phyloP scores from a whole-genome alignment of 2,797 vertebrate species.

The Tragopan temminckii region DNA sequence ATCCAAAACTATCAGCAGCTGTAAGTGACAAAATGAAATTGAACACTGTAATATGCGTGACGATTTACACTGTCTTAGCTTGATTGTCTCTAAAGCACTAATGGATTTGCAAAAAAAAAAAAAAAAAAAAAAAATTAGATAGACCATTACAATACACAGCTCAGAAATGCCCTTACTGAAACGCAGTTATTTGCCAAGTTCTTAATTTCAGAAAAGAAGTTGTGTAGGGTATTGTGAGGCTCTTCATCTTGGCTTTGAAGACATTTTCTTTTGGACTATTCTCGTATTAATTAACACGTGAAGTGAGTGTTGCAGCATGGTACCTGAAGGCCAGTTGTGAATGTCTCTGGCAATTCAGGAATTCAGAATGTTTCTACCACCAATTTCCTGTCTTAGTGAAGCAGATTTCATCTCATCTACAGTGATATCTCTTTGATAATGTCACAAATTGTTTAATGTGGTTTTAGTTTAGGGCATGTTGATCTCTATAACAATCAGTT shows the following conservation, averaged over 20 bases:
- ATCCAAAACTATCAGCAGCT: neutral
- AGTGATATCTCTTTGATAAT: neutral
- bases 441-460: neutral
- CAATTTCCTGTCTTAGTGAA: neutral
- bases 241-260: neutral
- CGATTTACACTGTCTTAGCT: neutral
- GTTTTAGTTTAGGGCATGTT: neutral
- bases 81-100: neutral
- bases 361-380: neutral
- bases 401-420: neutral
- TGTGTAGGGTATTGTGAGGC: neutral
- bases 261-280: neutral
- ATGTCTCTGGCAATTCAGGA: neutral
- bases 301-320: neutral
- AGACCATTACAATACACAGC: neutral
- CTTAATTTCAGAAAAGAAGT: neutral
- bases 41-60: neutral
- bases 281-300: neutral
- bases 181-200: neutral
- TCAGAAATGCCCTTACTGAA: neutral
- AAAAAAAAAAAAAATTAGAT: neutral
- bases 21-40: constrained; percentile 20
- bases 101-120: neutral
- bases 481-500: neutral
- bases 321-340: neutral